Evolutionary conservation across 92 coral and sea anemone species (phyloP).

Genomic region (Umimayanthus chanpuru): DNA sequence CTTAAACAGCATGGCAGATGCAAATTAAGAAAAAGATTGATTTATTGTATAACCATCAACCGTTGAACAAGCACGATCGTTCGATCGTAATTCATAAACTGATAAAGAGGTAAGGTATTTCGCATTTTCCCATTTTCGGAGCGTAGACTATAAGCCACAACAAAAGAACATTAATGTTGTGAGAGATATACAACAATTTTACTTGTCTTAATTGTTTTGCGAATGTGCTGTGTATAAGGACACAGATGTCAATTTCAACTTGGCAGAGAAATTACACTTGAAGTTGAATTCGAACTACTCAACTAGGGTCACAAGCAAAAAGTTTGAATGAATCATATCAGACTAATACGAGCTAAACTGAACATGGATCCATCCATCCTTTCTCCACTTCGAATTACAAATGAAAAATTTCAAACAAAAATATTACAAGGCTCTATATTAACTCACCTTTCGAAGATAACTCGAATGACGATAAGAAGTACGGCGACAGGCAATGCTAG

Average conservation of each 20-base stretch:
- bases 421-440: not conserved
- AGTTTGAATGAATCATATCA: not conserved
- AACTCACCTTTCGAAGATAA: conserved; percentile 89
- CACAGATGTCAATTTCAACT: too few relatives aligned
- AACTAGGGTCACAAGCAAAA: not conserved
- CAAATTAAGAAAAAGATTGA: too few relatives aligned
- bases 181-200: not conserved
- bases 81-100: not conserved
- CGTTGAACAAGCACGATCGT: not conserved
- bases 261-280: not conserved
- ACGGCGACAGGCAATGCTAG: conserved; percentile 81
- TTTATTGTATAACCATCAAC: not conserved
- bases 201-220: too few relatives aligned
- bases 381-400: not conserved
- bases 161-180: not conserved
- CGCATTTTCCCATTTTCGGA: not conserved
- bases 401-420: not conserved
- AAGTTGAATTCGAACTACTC: too few relatives aligned
- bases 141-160: not conserved
- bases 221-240: too few relatives aligned
- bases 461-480: conserved; percentile 72
- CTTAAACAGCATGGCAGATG: not conserved
- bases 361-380: too few relatives aligned
- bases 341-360: not conserved
- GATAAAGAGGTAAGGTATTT: not conserved